A percentile compares a stretch with the other conserved stretches of the same genome.
These are phyloP conservation scores for Propithecus deckenii DNA, from an alignment of 2,797 vertebrate species.

Conservation along the genomic window DNA sequence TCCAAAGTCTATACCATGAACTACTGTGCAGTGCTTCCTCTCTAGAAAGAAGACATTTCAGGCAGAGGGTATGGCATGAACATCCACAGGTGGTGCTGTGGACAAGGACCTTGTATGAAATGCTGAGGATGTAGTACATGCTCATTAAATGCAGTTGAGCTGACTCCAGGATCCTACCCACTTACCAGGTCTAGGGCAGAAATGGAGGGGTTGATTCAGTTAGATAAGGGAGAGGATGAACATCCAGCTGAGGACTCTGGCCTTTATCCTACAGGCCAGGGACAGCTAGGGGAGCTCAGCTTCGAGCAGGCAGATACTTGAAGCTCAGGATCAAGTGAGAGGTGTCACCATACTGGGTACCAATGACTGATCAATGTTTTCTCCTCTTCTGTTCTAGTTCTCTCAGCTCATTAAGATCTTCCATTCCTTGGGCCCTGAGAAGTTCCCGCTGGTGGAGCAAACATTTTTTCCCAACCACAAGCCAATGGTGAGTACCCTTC, in stretches of 20 bases:
- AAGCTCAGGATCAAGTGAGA: not conserved
- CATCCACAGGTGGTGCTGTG: not conserved
- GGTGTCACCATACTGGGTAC: not conserved
- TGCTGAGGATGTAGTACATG: not conserved
- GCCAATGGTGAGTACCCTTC: slow-evolving; percentile 94
- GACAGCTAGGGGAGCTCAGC: not conserved
- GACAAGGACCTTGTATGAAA: not conserved
- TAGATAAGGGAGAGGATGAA: not conserved
- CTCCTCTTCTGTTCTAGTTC: slow-evolving; percentile 87
- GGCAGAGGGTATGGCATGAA: not conserved
- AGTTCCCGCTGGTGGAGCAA: slow-evolving; percentile 97
- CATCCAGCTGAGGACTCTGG: not conserved
- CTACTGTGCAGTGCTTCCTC: not conserved
- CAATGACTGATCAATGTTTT: not conserved
- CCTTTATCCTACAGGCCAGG: not conserved
- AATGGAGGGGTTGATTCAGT: not conserved
- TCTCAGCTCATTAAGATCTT: slow-evolving; percentile 99
- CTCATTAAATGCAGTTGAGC: not conserved
- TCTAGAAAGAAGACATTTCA: not conserved
- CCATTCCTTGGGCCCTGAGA: slow-evolving; percentile 93
- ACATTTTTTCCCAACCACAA: slow-evolving; percentile 96
- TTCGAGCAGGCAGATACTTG: not conserved
- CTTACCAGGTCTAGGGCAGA: not conserved
- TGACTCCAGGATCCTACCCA: not conserved
- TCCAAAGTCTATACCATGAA: not conserved